Conservation (phyloP, 1,140 invertebrate genomes). For the Fopius arisanus region DNA sequence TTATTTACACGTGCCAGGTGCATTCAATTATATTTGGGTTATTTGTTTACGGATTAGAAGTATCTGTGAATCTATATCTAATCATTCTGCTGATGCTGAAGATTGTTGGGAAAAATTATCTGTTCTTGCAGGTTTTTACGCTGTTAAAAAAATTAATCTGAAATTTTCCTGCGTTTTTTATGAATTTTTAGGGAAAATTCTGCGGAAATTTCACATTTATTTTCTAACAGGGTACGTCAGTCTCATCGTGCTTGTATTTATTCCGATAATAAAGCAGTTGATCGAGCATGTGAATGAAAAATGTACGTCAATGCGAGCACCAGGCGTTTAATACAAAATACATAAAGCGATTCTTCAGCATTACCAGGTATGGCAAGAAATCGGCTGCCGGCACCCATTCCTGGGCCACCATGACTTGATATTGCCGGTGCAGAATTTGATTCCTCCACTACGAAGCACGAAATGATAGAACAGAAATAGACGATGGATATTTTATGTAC, state of each 20-base stretch:
- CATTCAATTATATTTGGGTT: neutral
- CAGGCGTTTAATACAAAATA: neutral
- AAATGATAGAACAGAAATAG: conserved; percentile 43
- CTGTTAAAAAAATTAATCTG: too few species aligned
- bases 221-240: too few species aligned
- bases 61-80: neutral
- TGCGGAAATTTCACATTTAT: too few species aligned
- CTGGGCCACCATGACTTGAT: conserved; percentile 53
- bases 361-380: conserved; percentile 76
- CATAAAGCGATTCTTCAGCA: conserved; percentile 48
- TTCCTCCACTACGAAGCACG: conserved; percentile 68
- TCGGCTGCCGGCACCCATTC: conserved; percentile 70
- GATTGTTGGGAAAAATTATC: too few species aligned
- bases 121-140: too few species aligned
- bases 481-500: conserved; percentile 21
- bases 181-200: too few species aligned
- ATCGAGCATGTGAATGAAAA: too few species aligned
- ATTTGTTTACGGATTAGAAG: neutral
- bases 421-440: conserved; percentile 63
- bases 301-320: too few species aligned
- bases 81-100: neutral
- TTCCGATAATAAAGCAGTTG: too few species aligned
- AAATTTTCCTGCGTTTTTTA: too few species aligned
- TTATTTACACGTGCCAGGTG: neutral
- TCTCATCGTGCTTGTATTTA: too few species aligned